Evolutionary conservation across 2,888 invertebrate genomes (phyloP), one percentile per base, ranked within the genome.

Genomic region (Allygus modestus): DNA sequence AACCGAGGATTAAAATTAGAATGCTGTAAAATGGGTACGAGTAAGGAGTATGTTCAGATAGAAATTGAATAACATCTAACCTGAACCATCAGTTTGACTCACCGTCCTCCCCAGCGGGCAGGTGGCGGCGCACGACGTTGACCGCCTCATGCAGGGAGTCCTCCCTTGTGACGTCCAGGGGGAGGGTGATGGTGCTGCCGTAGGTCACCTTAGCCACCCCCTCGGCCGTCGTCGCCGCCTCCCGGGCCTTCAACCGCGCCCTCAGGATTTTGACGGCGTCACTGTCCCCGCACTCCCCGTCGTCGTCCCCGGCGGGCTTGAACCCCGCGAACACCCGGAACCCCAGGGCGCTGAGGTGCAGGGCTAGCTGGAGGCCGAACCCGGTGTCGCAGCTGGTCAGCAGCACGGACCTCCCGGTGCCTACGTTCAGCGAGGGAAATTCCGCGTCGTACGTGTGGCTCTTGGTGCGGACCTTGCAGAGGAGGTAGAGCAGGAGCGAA

Each of bases 71-170:
- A n/a, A n/a, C n/a, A n/a, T n/a, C n/a, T n/a, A n/a, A n/a, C n/a
- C n/a, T n/a, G n/a, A n/a, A n/a, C n/a, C n/a, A n/a, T n/a, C n/a
- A n/a, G n/a, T n/a, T n/a, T n/a, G 0, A 43, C 91, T 91, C 89
- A 94, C 96, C 96, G 89, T 96, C 95, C 91, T 96, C 96, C 58
- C 96, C 96, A 79, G 96, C 95, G 85, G 96, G 96, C 88, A 96
- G 91, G 91, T 96, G 96, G 81, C 95, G 94, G 23, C 96, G 94
- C 86, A 96, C 94, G 26, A 94, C 94, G 87, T 95, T 94, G 17
- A 96, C 95, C 9, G 96, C 95, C 90, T 96, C 96, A 86, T 95
- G 95, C 71, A 96, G 90, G 87, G 95, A 91, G 90, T 96, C 96
- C 90, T 96, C 96, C 61, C 96, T 92, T 0, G 95, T 96, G 23